These are phyloP conservation scores for Endomychus coccineus DNA, from an alignment of 2,888 invertebrate genomes.

Conservation along the genomic window DNA sequence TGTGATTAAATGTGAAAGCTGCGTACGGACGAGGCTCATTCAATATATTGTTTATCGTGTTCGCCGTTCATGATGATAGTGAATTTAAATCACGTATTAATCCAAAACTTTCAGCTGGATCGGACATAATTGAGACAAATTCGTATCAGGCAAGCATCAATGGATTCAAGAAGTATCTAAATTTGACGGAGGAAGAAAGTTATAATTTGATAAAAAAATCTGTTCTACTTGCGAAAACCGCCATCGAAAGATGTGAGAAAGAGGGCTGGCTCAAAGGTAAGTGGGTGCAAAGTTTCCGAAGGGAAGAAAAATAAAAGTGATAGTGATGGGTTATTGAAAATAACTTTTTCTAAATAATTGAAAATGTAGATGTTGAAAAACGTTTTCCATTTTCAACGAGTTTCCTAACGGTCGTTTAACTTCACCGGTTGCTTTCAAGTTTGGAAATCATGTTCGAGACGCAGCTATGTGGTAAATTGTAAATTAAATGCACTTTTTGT, in stretches of 20 bases:
- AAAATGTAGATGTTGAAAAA: too few species aligned
- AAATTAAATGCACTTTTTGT: too few species aligned
- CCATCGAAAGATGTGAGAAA: constrained; percentile 52
- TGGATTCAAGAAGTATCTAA: constrained; percentile 65
- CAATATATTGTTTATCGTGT: not conserved
- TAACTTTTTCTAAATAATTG: too few species aligned
- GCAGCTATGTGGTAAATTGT: too few species aligned
- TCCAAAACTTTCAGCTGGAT: constrained; percentile 55
- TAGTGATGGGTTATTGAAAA: too few species aligned
- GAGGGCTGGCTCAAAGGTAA: constrained; percentile 34
- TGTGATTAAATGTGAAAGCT: not conserved
- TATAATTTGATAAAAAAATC: constrained; percentile 61
- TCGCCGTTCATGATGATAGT: too few species aligned
- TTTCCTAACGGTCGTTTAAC: too few species aligned
- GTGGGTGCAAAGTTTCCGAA: too few species aligned
- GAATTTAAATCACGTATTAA: not conserved
- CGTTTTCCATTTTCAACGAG: too few species aligned
- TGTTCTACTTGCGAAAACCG: constrained; percentile 63
- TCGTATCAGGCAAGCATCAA: constrained; percentile 78
- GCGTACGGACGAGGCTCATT: not conserved
- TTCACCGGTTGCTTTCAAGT: too few species aligned
- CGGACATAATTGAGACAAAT: constrained; percentile 74
- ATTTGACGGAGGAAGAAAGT: constrained; percentile 56
- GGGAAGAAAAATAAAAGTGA: too few species aligned
- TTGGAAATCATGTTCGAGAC: too few species aligned